A percentile compares a stretch with the other conserved stretches of the same genome.
These are phyloP conservation scores for Masticophis lateralis DNA, from an alignment of 2,797 vertebrate genomes.

Conservation along the genomic window DNA sequence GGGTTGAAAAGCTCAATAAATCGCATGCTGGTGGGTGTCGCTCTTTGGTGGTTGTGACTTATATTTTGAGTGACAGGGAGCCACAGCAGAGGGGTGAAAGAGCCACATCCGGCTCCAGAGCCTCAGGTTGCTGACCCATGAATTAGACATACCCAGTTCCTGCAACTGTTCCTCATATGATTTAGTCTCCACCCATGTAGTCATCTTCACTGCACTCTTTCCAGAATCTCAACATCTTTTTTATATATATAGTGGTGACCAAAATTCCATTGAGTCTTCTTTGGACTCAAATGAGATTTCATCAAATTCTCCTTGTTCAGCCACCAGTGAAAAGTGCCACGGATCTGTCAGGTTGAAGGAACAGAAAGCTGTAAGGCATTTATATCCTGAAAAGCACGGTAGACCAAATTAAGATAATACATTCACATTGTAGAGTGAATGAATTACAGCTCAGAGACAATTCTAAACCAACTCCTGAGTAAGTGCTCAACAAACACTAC, in stretches of 20 bases:
- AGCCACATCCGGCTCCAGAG: too few species aligned
- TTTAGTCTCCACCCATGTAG: neutral
- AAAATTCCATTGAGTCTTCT: neutral
- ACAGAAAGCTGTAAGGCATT: neutral
- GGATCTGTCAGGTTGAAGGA: neutral
- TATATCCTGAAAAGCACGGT: constrained; percentile 3
- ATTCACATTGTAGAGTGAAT: constrained; percentile 34
- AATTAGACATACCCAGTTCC: neutral
- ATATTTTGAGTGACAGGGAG: too few species aligned
- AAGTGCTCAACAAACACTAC: constrained; percentile 59
- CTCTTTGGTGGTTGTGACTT: too few species aligned
- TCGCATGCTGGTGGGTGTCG: too few species aligned
- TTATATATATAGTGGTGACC: neutral
- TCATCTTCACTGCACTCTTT: neutral
- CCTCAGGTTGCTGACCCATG: too few species aligned
- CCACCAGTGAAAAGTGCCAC: neutral
- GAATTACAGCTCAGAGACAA: constrained; percentile 53
- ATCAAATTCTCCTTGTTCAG: neutral
- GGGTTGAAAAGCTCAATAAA: too few species aligned
- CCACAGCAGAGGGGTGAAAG: too few species aligned
- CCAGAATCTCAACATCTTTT: neutral
- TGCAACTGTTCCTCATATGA: neutral
- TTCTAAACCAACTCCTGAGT: constrained; percentile 48
- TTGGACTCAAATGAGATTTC: neutral
- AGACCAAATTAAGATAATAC: constrained; percentile 3